Evolutionary conservation across 2,888 invertebrate genomes (phyloP).

Genomic region (Cistogaster globosa): DNA sequence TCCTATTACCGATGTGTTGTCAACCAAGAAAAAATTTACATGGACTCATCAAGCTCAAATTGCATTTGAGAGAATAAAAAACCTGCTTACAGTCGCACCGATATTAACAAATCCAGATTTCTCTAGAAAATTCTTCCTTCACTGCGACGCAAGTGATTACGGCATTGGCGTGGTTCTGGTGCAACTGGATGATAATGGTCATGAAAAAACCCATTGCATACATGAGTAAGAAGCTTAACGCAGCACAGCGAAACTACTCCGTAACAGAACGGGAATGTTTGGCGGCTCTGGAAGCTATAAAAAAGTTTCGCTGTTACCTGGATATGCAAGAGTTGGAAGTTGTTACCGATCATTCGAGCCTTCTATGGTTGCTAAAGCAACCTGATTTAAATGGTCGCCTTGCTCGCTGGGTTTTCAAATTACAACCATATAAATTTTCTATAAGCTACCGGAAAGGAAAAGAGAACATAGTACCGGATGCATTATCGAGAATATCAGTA

Average conservation of each 20-base stretch:
- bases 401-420: too few species aligned
- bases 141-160: constrained; percentile 2
- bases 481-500: constrained; percentile 22
- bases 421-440: background rate
- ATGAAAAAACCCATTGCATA: constrained; percentile 7
- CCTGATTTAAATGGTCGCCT: too few species aligned
- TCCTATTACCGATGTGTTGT: background rate
- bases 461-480: constrained; percentile 20
- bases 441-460: constrained; percentile 26
- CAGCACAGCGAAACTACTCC: background rate
- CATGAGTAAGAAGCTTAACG: constrained; percentile 1
- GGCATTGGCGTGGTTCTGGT: constrained; percentile 15
- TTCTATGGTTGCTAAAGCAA: background rate
- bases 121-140: background rate
- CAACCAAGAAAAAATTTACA: background rate
- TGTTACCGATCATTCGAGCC: constrained; percentile 22
- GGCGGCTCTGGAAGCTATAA: constrained; percentile 15
- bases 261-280: constrained; percentile 19
- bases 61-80: too few species aligned
- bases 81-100: background rate
- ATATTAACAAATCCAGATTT: background rate
- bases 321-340: constrained; percentile 28
- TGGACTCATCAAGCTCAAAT: background rate
- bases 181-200: background rate
- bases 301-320: constrained; percentile 7